Percentiles rank a stretch among this genome's conserved stretches.
These are phyloP conservation scores for Eudemis profundana DNA, from an alignment of 2,888 invertebrate species.

Conservation along the genomic window DNA sequence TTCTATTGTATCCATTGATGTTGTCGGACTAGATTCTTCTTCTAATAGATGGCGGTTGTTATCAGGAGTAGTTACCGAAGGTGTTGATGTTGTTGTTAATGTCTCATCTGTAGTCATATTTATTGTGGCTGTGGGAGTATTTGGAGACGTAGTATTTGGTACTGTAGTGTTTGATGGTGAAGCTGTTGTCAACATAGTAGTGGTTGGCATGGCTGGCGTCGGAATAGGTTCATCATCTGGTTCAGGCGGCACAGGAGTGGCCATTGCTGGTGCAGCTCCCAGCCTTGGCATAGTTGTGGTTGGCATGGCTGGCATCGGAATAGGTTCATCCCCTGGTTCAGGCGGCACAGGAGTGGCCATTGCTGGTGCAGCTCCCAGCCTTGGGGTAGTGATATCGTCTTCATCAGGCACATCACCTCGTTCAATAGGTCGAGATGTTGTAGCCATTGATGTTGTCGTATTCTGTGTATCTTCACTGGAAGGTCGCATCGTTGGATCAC, in stretches of 20 bases:
- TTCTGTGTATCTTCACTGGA: background rate
- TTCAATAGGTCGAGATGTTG: background rate
- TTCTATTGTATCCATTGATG: background rate
- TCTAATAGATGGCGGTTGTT: background rate
- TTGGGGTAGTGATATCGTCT: background rate
- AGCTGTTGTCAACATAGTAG: too few species aligned
- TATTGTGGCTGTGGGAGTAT: too few species aligned
- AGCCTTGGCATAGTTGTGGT: background rate
- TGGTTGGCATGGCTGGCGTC: background rate
- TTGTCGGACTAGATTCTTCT: background rate
- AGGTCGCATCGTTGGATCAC: too few species aligned
- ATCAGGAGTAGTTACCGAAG: too few species aligned
- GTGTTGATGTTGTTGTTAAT: too few species aligned
- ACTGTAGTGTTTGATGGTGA: background rate
- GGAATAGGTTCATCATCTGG: background rate
- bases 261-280: background rate
- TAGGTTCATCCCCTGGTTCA: slow-evolving; percentile 9
- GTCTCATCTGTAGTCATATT: too few species aligned
- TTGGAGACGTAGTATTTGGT: background rate
- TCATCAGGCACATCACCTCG: background rate
- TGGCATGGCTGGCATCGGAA: background rate
- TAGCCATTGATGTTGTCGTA: background rate
- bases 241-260: slow-evolving; percentile 2
- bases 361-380: background rate
- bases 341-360: slow-evolving; percentile 5